These are phyloP conservation scores for Muscina levida DNA, from an alignment of 2,888 invertebrate genomes.

Conservation along the genomic window DNA sequence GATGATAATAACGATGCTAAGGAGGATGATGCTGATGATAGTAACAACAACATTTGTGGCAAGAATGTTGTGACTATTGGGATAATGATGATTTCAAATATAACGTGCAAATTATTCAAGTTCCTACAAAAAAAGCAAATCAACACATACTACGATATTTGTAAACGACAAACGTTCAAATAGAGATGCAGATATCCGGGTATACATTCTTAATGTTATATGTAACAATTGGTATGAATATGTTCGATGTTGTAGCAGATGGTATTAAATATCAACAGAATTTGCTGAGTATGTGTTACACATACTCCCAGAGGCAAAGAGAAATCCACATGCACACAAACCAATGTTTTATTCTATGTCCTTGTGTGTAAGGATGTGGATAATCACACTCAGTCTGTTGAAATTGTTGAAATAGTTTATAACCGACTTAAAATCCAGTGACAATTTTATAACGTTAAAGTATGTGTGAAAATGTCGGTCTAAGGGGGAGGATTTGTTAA, in stretches of 20 bases:
- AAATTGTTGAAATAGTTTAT: constrained; percentile 41
- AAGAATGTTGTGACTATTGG: not conserved
- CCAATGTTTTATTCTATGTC: not conserved
- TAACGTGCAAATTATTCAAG: constrained; percentile 7
- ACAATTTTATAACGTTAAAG: constrained; percentile 17
- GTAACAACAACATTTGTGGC: not conserved
- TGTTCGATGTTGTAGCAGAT: constrained; percentile 18
- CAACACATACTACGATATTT: not conserved
- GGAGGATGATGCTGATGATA: not conserved
- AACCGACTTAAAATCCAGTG: constrained; percentile 32
- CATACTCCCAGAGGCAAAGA: not conserved
- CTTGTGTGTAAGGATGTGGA: not conserved
- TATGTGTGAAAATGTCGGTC: constrained; percentile 19
- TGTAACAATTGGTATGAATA: constrained; percentile 17
- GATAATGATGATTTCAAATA: constrained; percentile 10
- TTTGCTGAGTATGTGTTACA: constrained; percentile 3
- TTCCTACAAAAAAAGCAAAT: not conserved
- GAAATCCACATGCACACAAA: not conserved
- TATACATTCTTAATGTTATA: not conserved
- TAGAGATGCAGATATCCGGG: not conserved
- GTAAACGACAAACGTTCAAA: not conserved
- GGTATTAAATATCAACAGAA: constrained; percentile 32
- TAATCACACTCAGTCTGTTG: constrained; percentile 27
- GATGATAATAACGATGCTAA: not conserved
- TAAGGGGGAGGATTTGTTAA: not conserved